phyloP scores from a whole-genome alignment of 2,113 vertebrate genomes.

The Scortum barcoo region DNA sequence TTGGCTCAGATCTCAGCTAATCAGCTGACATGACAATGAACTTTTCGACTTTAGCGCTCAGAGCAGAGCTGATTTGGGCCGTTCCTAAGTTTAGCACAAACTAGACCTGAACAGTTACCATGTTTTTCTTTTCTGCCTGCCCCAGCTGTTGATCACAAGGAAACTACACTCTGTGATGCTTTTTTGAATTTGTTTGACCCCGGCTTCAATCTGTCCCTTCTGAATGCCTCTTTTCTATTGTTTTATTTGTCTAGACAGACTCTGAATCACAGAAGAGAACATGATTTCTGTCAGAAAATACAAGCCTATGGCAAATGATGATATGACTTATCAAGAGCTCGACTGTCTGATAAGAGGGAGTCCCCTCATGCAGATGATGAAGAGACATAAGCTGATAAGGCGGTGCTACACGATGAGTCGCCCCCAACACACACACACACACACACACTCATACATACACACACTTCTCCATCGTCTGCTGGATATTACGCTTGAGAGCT shows the following conservation, averaged over 20 bases:
- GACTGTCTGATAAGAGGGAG: constrained; percentile 42
- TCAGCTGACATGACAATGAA: constrained; percentile 37
- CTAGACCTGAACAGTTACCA: constrained; percentile 14
- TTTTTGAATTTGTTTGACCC: not conserved
- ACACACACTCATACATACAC: constrained; percentile 29
- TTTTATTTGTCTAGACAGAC: constrained; percentile 48
- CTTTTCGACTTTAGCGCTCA: constrained; percentile 32
- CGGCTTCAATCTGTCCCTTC: not conserved
- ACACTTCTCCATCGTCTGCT: constrained; percentile 76
- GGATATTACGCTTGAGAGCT: constrained; percentile 72
- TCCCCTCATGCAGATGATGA: constrained; percentile 56
- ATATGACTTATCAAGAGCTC: not conserved
- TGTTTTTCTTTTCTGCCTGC: not conserved
- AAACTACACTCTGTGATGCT: not conserved
- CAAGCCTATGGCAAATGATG: not conserved
- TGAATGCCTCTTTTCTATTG: not conserved
- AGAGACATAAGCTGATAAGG: constrained; percentile 61
- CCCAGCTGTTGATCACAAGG: constrained; percentile 24
- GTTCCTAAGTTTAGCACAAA: constrained; percentile 59
- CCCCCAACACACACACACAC: constrained; percentile 7
- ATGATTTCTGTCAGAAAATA: not conserved
- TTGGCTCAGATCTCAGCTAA: constrained; percentile 22
- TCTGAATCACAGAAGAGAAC: constrained; percentile 52
- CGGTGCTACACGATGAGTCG: constrained; percentile 48
- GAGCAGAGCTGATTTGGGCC: not conserved